Conservation (phyloP, 2,113 vertebrate species). For the Phodopus roborovskii region DNA sequence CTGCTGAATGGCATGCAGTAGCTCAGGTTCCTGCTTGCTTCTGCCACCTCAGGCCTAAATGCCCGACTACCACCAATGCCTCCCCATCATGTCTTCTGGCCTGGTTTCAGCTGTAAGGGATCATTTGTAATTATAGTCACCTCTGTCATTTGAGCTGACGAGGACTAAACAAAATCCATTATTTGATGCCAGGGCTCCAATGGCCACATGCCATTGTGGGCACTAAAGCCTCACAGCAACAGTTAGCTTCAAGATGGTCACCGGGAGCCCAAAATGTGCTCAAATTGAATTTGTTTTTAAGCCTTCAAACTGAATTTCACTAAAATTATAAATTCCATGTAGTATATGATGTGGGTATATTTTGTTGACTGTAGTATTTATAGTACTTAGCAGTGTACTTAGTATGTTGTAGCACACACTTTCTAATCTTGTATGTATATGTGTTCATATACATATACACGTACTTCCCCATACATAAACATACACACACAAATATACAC, state of each 20-base stretch:
- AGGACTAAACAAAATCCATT: not conserved
- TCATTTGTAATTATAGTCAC: not conserved
- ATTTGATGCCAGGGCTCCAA: not conserved
- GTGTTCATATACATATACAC: not conserved
- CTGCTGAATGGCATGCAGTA: not conserved
- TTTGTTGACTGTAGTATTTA: not conserved
- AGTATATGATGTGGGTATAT: not conserved
- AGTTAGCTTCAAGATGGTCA: not conserved
- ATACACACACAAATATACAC: not conserved
- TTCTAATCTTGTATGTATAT: not conserved
- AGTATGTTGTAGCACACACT: not conserved
- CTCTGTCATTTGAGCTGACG: not conserved
- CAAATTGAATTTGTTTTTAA: not conserved
- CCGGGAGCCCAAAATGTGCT: not conserved
- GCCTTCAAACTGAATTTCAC: conserved; percentile 5
- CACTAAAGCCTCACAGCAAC: not conserved
- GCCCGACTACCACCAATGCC: not conserved
- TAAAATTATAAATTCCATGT: not conserved
- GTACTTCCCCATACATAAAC: not conserved
- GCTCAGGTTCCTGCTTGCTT: not conserved
- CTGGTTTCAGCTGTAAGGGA: not conserved
- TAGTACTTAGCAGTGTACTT: not conserved
- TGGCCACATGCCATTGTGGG: not conserved
- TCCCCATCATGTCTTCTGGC: not conserved
- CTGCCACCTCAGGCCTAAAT: not conserved